Evolutionary conservation across 2,797 vertebrate genomes (phyloP).

Genomic region (Orestias chungarensis): DNA sequence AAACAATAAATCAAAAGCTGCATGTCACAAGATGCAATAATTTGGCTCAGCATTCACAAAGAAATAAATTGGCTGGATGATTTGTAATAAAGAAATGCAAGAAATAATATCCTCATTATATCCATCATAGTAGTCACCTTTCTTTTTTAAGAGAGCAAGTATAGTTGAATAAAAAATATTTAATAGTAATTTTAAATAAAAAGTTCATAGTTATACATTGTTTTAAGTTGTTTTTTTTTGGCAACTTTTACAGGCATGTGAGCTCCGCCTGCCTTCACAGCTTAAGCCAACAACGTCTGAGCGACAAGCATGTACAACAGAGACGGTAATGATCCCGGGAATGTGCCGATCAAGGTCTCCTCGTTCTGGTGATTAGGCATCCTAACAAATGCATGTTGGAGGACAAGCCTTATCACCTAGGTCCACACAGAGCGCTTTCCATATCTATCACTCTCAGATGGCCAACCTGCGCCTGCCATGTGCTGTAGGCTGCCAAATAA

Average conservation of each 20-base stretch:
- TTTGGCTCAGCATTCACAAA: conserved; percentile 57
- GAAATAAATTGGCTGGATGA: conserved; percentile 59
- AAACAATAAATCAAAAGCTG: conserved; percentile 56
- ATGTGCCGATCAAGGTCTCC: conserved; percentile 75
- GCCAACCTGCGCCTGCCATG: conserved; percentile 61
- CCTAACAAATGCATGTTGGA: conserved; percentile 65
- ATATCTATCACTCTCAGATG: conserved; percentile 76
- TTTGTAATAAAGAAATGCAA: conserved; percentile 59
- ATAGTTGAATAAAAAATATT: conserved; percentile 40
- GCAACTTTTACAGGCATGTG: conserved; percentile 55
- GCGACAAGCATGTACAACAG: conserved; percentile 53
- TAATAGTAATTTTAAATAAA: conserved; percentile 33
- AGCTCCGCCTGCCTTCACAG: conserved; percentile 37
- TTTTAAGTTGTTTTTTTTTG: conserved; percentile 30
- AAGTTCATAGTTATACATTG: background rate
- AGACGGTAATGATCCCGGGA: conserved; percentile 72
- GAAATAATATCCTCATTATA: conserved; percentile 60
- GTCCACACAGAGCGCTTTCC: conserved; percentile 71
- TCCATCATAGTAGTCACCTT: conserved; percentile 50
- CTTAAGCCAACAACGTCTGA: conserved; percentile 58
- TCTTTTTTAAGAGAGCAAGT: conserved; percentile 50
- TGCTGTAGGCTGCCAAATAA: conserved; percentile 63
- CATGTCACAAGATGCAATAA: conserved; percentile 33
- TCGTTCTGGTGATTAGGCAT: conserved; percentile 62
- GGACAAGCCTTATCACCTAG: conserved; percentile 74